Evolutionary conservation across 2,113 vertebrate genomes (phyloP).

Genomic region (Bubo blakistoni): DNA sequence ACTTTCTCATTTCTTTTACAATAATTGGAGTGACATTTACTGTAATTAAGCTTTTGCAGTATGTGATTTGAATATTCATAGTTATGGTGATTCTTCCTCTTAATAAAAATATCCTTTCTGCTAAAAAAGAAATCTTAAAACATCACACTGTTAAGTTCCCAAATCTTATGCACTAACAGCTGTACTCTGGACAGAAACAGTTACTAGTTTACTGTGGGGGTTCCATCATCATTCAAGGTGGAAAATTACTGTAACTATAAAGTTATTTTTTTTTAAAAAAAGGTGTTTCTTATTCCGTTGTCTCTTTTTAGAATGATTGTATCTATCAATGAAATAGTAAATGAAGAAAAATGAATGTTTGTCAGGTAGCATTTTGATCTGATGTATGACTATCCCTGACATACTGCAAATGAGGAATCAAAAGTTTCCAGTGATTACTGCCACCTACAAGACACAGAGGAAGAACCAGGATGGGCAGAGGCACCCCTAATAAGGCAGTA

Average conservation of each 20-base stretch:
- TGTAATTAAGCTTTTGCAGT: not conserved
- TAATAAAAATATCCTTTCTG: not conserved
- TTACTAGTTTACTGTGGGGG: not conserved
- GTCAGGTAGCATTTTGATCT: not conserved
- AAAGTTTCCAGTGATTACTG: not conserved
- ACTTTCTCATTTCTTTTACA: not conserved
- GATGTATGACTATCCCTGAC: not conserved
- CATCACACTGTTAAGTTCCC: not conserved
- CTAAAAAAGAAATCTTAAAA: not conserved
- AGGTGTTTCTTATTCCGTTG: rapidly evolving
- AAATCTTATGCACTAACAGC: not conserved
- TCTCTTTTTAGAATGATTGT: not conserved
- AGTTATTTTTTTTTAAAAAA: not conserved
- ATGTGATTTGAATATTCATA: not conserved
- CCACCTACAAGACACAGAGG: not conserved
- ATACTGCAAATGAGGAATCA: not conserved
- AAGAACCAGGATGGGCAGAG: not conserved
- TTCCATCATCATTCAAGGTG: not conserved
- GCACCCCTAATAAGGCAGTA: not conserved
- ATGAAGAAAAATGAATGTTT: not conserved
- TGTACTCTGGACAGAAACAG: not conserved
- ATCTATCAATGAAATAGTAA: not conserved
- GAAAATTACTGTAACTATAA: not conserved
- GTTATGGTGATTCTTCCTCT: not conserved
- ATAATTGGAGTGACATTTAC: not conserved